phyloP scores from a whole-genome alignment of 2,888 invertebrate genomes.

The Fragum whitleyi region DNA sequence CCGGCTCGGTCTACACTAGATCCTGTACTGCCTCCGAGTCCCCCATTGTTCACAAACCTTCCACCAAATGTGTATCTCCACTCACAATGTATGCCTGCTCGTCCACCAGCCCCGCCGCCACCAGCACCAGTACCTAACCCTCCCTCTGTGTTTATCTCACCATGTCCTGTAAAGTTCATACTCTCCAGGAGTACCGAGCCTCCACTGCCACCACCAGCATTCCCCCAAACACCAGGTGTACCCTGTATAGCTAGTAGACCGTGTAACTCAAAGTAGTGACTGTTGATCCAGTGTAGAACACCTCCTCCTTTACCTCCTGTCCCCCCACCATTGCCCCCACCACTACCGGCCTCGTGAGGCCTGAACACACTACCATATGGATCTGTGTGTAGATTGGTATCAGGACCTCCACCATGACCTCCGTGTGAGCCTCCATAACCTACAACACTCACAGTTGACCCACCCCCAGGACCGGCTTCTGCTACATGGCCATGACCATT shows the following conservation, averaged over 20 bases:
- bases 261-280: conserved; percentile 74
- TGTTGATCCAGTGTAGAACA: conserved; percentile 70
- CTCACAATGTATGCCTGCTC: conserved; percentile 73
- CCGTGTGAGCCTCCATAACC: conserved; percentile 78
- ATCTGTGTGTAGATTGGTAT: conserved; percentile 46
- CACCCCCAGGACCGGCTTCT: conserved; percentile 70
- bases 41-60: conserved; percentile 70
- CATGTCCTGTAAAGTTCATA: conserved; percentile 78
- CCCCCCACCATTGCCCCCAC: conserved; percentile 75
- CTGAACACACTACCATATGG: conserved; percentile 75
- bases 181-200: conserved; percentile 74
- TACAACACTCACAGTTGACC: conserved; percentile 58
- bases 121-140: conserved; percentile 72
- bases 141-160: conserved; percentile 73
- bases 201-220: conserved; percentile 78
- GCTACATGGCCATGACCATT: conserved; percentile 72
- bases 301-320: conserved; percentile 76
- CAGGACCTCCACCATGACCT: conserved; percentile 74
- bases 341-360: conserved; percentile 72
- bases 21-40: conserved; percentile 56
- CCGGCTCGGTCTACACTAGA: conserved; percentile 62
- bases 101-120: conserved; percentile 77
- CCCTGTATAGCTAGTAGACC: conserved; percentile 74
- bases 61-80: conserved; percentile 76
- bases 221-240: conserved; percentile 60